phyloP scores from a whole-genome alignment of 2,797 vertebrate species.

The Falco novaeseelandiae region DNA sequence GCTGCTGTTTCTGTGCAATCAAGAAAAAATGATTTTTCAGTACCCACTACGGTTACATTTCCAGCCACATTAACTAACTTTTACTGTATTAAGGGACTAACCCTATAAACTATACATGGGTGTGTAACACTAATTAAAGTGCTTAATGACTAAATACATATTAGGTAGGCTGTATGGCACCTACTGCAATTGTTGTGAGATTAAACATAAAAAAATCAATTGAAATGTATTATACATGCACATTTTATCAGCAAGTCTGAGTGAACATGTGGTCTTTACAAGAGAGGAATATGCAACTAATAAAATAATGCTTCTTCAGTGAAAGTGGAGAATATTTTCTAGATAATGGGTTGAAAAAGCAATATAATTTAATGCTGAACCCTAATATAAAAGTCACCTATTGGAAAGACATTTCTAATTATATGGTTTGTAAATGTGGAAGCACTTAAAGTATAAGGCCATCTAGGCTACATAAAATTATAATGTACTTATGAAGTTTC shows the following conservation, averaged over 20 bases:
- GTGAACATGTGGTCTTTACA: neutral
- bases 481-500: conserved; percentile 4
- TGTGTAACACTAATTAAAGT: neutral
- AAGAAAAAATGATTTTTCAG: neutral
- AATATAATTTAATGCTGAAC: conserved; percentile 29
- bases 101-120: neutral
- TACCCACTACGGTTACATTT: neutral
- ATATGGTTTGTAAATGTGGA: conserved; percentile 29
- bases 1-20: neutral
- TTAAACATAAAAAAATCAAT: neutral
- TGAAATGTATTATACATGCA: neutral
- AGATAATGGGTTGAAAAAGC: neutral
- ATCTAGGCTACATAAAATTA: conserved; percentile 20
- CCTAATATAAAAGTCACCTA: conserved; percentile 3
- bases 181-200: neutral
- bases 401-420: conserved; percentile 44
- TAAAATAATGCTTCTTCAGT: conserved; percentile 14
- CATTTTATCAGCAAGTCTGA: neutral
- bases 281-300: neutral
- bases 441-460: neutral
- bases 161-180: neutral
- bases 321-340: neutral
- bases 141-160: neutral
- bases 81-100: neutral
- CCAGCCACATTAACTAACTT: neutral